These are phyloP conservation scores for Diaperis boleti DNA, from an alignment of 2,888 invertebrate species.

Conservation along the genomic window DNA sequence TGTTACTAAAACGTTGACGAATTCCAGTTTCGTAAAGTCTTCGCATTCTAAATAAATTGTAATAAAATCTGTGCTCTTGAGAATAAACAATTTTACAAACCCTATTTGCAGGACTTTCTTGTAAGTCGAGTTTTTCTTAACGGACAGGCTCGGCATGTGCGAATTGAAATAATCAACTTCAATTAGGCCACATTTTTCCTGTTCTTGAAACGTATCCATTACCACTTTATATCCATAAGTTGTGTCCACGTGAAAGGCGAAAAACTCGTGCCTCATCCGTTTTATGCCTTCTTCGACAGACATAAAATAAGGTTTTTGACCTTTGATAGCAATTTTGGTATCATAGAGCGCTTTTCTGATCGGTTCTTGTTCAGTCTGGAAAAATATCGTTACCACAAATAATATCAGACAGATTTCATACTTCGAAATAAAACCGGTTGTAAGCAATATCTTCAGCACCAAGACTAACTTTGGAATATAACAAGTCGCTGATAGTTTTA, in stretches of 20 bases:
- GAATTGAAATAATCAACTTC: constrained; percentile 71
- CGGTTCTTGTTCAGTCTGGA: constrained; percentile 72
- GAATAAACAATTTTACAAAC: constrained; percentile 60
- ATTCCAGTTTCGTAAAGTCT: constrained; percentile 31
- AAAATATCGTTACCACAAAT: neutral
- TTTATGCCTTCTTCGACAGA: constrained; percentile 71
- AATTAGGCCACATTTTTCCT: constrained; percentile 77
- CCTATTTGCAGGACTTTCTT: constrained; percentile 69
- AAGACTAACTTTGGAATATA: constrained; percentile 70
- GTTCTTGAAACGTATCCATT: constrained; percentile 73
- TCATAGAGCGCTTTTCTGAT: constrained; percentile 72
- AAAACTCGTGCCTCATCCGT: constrained; percentile 71
- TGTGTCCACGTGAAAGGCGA: constrained; percentile 76
- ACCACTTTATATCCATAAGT: constrained; percentile 75
- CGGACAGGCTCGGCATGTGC: constrained; percentile 68
- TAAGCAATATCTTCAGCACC: constrained; percentile 72
- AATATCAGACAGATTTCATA: constrained; percentile 55
- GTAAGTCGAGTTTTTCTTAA: constrained; percentile 68
- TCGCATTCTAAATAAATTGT: constrained; percentile 21
- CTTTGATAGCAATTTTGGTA: constrained; percentile 71
- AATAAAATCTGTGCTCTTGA: neutral
- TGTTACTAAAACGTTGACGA: constrained; percentile 12
- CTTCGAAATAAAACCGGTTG: constrained; percentile 71
- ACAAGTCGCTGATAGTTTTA: constrained; percentile 68
- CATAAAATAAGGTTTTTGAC: constrained; percentile 69